Base-by-base conservation (phyloP, 1,140 invertebrate species). In the Gryon sp. region DNA sequence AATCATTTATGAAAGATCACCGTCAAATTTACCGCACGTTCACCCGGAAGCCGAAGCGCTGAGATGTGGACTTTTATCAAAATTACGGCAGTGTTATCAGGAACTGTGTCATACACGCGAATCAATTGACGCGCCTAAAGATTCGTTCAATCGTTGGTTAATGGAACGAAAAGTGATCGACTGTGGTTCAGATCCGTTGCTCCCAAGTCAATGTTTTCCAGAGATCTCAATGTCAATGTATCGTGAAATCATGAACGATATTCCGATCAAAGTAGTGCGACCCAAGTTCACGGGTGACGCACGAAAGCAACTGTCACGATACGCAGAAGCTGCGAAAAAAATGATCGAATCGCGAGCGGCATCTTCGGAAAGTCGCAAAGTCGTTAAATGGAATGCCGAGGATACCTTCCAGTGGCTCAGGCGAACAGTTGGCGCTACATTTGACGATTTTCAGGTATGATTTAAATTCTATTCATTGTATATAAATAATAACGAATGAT, bases 371-470 rank as follows among this genome's bases (percentile, higher is more conserved):
- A 97, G 96, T 82, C 90, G 98, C 65, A 99, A 99, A 89, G 95
- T 98, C 4, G 97, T 99, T 0, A 99, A 99, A 87, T 99, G 97
- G 97, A 98, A 99, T 90, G 97, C 96, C 0, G 97, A 99, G 84
- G 97, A 99, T 80, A 98, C 97, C 1, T 98, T 99, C 88, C 94
- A 95, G 73, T 99, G 97, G 97, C 85, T 99, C 18, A 91, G 97
- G 83, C 92, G 94, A 83, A 98, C 96, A 8, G 93, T 97, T n/a
- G 97, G 96, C 40, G 96, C 97, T 15, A 97, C 96, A 1, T 99
- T 97, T 89, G 97, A 98, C 87, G 97, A 99, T 90, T 97, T 97
- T 87, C 95, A 97, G 88, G 95, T 95, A 80, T 90, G 94, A 94
- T 89, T 85, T 94, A 38, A 92, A 93, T 84, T 91, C 92, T 87